Base-by-base conservation (phyloP, 2,888 invertebrate species). In the Trachelus tabidus region DNA sequence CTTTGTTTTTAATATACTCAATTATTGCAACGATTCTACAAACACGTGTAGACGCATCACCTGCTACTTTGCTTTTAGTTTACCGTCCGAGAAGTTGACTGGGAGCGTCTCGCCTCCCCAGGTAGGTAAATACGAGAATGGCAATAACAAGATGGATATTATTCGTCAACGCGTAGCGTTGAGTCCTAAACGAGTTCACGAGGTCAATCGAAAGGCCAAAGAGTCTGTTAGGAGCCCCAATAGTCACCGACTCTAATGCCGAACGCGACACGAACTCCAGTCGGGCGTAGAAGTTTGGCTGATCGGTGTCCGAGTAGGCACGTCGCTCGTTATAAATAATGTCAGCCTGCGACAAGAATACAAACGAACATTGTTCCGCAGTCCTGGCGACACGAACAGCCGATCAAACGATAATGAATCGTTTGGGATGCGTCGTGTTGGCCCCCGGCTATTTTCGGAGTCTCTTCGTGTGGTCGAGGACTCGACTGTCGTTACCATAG, bases 311-410 rank as follows among this genome's bases (percentile, higher is more conserved):
- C 15, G 9, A 23, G 56, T 33, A 68, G 68, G 40, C 77, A 77
- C 77, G 77, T 77, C 30, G 77, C 73, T 37, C 73, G 77, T 77
- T 77, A 77, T 77, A 77, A 77, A 77, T 77, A 77, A 73, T 77
- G 68, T 34, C 77, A 73, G 56, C 68, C 68, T 68, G 77, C 68
- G 31, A 73, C 35, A 33, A 15, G 73, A 73, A 73, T 71, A 77
- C 68, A 56, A 56, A 73, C 73, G 73, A 35, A 73, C 68, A 68
- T 77, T 77, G 77, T 77, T 77, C 73, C 56, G 31, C 73, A 69
- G 73, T 77, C 68, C 73, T 73, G 73, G 34, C 35, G 71, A 73
- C 68, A 73, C 68, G 73, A 30, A 56, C 30, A 23, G 33, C 11
- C 75, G 73, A 73, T 76, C 56, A 68, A 68, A 35, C 69, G 73